A percentile compares a stretch with the other conserved stretches of the same genome.
These are phyloP conservation scores for Muscicapa striata DNA, from an alignment of 2,797 vertebrate species.

Conservation along the genomic window DNA sequence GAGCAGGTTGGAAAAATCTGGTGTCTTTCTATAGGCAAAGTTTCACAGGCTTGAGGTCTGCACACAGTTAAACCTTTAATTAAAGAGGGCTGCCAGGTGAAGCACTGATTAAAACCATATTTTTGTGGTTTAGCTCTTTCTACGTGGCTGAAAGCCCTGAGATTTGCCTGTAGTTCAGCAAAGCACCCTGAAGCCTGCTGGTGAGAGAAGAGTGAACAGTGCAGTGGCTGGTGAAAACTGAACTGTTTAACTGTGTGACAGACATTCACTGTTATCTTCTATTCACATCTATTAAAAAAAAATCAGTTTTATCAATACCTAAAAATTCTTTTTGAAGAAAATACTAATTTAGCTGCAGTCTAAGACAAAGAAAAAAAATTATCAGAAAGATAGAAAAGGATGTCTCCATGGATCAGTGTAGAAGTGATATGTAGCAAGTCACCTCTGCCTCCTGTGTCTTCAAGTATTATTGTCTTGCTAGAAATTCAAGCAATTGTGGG, in stretches of 20 bases:
- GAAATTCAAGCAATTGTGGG: neutral
- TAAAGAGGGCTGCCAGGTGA: neutral
- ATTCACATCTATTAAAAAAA: no score
- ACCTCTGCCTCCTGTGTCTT: neutral
- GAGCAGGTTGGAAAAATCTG: neutral
- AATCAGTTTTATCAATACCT: neutral
- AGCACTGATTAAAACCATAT: neutral
- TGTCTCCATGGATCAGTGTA: neutral
- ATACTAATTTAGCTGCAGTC: neutral
- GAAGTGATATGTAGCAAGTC: neutral
- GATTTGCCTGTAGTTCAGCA: neutral
- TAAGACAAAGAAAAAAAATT: neutral
- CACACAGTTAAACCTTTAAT: neutral
- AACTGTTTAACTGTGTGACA: neutral
- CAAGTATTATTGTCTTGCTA: neutral
- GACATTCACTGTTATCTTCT: neutral
- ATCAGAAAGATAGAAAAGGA: neutral
- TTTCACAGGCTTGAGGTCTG: neutral
- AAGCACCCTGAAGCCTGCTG: neutral
- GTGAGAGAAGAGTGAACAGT: neutral
- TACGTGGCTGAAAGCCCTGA: fast-evolving
- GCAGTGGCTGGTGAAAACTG: neutral
- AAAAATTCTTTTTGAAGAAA: neutral
- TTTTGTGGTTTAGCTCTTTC: neutral
- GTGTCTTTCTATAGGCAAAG: neutral